These are phyloP conservation scores for Sinelater perroti DNA, from an alignment of 2,888 invertebrate genomes.

Conservation along the genomic window DNA sequence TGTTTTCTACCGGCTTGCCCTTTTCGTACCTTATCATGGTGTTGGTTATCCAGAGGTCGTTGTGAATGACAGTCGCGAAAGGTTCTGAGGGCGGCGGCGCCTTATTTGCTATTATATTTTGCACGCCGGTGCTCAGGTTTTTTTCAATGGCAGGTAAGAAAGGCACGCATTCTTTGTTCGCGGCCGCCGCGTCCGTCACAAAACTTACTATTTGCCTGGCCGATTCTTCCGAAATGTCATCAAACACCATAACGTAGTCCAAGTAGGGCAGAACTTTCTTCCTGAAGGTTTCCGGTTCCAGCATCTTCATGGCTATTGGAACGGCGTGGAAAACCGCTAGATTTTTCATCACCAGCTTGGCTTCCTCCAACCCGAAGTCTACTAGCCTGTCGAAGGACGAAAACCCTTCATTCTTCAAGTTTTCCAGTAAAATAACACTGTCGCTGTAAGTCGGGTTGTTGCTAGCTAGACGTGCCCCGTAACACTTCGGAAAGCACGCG, in stretches of 20 bases:
- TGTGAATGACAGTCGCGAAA: slow-evolving; percentile 64
- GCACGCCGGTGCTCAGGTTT: slow-evolving; percentile 11
- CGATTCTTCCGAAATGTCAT: slow-evolving; percentile 29
- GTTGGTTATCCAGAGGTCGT: slow-evolving; percentile 69
- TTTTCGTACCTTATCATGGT: slow-evolving; percentile 61
- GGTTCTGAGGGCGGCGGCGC: slow-evolving; percentile 55
- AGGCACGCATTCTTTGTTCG: slow-evolving; percentile 33
- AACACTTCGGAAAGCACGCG: slow-evolving; percentile 60
- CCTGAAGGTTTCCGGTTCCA: slow-evolving; percentile 57
- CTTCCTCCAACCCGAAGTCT: slow-evolving; percentile 62
- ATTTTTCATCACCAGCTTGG: slow-evolving; percentile 58
- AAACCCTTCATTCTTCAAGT: slow-evolving; percentile 61
- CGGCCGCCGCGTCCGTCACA: slow-evolving; percentile 19
- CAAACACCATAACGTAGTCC: slow-evolving; percentile 28
- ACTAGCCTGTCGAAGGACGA: slow-evolving; percentile 59
- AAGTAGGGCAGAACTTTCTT: slow-evolving; percentile 55
- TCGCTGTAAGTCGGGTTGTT: slow-evolving; percentile 60
- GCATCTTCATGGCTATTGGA: slow-evolving; percentile 62
- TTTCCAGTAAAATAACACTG: slow-evolving; percentile 65
- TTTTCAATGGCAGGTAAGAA: slow-evolving; percentile 32
- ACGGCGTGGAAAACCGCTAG: slow-evolving; percentile 65
- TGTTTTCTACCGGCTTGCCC: slow-evolving; percentile 48
- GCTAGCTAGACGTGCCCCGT: slow-evolving; percentile 61
- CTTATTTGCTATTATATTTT: slow-evolving; percentile 42
- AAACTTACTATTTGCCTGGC: slow-evolving; percentile 22